These are phyloP conservation scores for Halcyon chelicuti DNA, from an alignment of 2,797 vertebrate genomes.

Conservation along the genomic window DNA sequence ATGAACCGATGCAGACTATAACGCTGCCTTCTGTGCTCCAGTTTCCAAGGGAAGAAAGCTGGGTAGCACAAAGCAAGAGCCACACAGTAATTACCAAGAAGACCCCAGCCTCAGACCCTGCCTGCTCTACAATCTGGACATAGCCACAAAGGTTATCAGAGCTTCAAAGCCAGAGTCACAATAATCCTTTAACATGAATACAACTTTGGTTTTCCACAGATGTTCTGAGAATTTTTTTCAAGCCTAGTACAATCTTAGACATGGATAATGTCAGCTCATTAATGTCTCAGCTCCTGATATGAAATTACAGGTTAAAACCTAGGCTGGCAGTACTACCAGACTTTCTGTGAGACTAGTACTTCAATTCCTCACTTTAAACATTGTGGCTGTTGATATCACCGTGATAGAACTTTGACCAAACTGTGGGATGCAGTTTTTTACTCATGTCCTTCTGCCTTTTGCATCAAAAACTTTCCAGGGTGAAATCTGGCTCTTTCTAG, in stretches of 20 bases:
- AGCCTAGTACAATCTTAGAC: neutral
- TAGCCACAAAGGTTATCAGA: neutral
- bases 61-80: neutral
- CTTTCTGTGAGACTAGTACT: neutral
- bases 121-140: neutral
- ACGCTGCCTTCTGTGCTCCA: neutral
- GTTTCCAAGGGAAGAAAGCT: neutral
- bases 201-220: neutral
- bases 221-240: neutral
- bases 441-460: neutral
- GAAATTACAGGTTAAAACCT: neutral
- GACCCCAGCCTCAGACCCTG: neutral
- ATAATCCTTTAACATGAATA: neutral
- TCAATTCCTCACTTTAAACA: neutral
- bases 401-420: neutral
- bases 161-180: neutral
- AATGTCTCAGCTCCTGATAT: neutral
- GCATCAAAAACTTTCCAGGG: neutral
- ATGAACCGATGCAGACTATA: neutral
- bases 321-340: neutral
- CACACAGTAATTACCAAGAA: neutral
- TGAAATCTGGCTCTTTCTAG: neutral
- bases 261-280: no score
- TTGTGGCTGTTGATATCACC: neutral
- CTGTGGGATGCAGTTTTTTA: neutral